Evolutionary conservation across 2,888 invertebrate genomes (phyloP).

Genomic region (Drosophila neutralis): DNA sequence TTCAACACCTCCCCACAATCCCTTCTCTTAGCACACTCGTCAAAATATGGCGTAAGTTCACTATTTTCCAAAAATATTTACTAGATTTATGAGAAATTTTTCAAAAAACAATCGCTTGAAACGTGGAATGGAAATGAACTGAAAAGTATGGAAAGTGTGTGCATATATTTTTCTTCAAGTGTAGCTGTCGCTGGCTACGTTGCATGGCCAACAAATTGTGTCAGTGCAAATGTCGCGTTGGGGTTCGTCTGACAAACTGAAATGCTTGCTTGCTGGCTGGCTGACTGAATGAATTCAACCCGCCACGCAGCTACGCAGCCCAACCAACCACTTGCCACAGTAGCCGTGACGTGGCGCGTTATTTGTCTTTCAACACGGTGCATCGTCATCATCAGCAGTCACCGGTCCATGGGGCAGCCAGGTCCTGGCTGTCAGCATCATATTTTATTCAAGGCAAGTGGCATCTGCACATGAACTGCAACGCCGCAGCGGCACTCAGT

Average conservation of each 20-base stretch:
- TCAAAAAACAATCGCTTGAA: background rate
- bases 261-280: slow-evolving; percentile 29
- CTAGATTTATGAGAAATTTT: background rate
- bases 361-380: slow-evolving; percentile 78
- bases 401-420: slow-evolving; percentile 1
- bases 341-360: slow-evolving; percentile 60
- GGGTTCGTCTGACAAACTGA: slow-evolving; percentile 53
- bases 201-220: slow-evolving; percentile 58
- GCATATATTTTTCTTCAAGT: background rate
- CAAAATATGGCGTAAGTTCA: background rate
- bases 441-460: slow-evolving; percentile 80
- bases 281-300: slow-evolving; percentile 2
- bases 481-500: slow-evolving; percentile 46
- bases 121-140: background rate
- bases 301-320: slow-evolving; percentile 15
- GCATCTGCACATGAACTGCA: slow-evolving; percentile 68
- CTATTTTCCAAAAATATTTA: background rate
- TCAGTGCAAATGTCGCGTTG: slow-evolving; percentile 53
- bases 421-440: slow-evolving; percentile 49
- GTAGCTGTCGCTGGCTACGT: background rate
- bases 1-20: slow-evolving; percentile 7
- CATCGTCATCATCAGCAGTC: slow-evolving; percentile 49
- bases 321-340: slow-evolving; percentile 57
- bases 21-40: background rate
- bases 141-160: background rate